A percentile compares a stretch with the other conserved stretches of the same genome.
phyloP scores from a whole-genome alignment of 2,113 vertebrate species.

The Agapornis roseicollis region DNA sequence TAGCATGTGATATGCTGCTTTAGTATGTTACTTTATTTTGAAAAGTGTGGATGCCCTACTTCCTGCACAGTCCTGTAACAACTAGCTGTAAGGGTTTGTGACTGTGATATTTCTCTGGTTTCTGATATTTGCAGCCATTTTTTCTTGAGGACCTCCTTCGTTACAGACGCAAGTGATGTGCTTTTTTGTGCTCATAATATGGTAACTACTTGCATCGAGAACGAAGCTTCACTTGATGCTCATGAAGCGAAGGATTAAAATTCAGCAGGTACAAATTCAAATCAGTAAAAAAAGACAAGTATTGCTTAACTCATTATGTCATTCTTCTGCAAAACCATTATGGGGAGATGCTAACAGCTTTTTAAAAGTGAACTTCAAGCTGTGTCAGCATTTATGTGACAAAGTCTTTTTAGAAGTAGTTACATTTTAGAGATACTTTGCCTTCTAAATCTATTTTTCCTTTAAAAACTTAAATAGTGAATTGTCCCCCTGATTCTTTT shows the following conservation, averaged over 20 bases:
- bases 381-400: background rate
- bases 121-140: background rate
- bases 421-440: background rate
- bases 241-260: background rate
- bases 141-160: background rate
- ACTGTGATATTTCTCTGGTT: background rate
- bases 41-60: background rate
- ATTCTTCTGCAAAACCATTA: background rate
- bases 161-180: background rate
- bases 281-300: background rate
- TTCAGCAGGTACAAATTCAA: background rate
- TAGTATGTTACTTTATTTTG: background rate
- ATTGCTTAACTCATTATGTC: background rate
- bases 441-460: background rate
- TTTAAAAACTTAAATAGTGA: background rate
- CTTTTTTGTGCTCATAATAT: background rate
- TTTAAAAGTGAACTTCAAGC: background rate
- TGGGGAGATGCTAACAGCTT: background rate
- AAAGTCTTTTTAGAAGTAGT: background rate
- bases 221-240: background rate
- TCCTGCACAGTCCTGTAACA: background rate
- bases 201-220: background rate
- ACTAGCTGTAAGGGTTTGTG: background rate
- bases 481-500: background rate
- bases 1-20: background rate